Percentiles rank a stretch among this genome's conserved stretches.
These are phyloP conservation scores for Epizoanthus rinbou DNA, from an alignment of 92 coral and sea anemone species.

Conservation along the genomic window DNA sequence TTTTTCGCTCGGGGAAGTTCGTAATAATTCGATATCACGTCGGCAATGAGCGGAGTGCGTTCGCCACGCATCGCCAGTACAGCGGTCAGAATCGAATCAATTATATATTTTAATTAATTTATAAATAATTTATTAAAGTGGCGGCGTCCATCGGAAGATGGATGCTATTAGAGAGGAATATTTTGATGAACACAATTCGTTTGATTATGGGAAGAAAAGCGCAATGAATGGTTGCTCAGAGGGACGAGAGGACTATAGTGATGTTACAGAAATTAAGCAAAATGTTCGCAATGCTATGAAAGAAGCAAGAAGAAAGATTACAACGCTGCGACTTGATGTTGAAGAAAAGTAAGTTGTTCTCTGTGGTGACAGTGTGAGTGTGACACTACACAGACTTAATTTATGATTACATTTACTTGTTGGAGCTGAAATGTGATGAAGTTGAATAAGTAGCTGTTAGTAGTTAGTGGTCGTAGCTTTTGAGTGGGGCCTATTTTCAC, in stretches of 20 bases:
- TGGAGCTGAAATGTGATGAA: background rate
- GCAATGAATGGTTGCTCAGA: slow-evolving; percentile 55
- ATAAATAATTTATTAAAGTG: slow-evolving; percentile 15
- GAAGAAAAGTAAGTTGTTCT: slow-evolving; percentile 77
- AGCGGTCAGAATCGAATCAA: background rate
- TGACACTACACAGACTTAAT: background rate
- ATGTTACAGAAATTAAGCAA: slow-evolving; percentile 80
- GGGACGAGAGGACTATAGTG: slow-evolving; percentile 60
- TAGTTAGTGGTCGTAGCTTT: background rate
- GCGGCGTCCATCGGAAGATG: slow-evolving; percentile 71
- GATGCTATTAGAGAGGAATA: slow-evolving; percentile 91
- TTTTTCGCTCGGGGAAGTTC: background rate
- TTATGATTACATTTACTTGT: no score
- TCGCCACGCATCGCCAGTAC: slow-evolving; percentile 7
- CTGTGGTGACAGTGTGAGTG: no score
- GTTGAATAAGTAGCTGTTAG: slow-evolving; percentile 9
- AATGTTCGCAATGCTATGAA: slow-evolving; percentile 91
- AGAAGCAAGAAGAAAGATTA: slow-evolving; percentile 89
- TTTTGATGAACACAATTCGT: slow-evolving; percentile 51
- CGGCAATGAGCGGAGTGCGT: background rate
- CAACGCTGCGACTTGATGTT: slow-evolving; percentile 85
- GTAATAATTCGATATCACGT: slow-evolving; percentile 19
- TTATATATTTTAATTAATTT: background rate
- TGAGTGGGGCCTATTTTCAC: no score
- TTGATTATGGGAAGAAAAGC: slow-evolving; percentile 43